Evolutionary conservation across 2,797 vertebrate species (phyloP), one percentile per base, ranked within the genome.

Genomic region (Pelobates cultripes): DNA sequence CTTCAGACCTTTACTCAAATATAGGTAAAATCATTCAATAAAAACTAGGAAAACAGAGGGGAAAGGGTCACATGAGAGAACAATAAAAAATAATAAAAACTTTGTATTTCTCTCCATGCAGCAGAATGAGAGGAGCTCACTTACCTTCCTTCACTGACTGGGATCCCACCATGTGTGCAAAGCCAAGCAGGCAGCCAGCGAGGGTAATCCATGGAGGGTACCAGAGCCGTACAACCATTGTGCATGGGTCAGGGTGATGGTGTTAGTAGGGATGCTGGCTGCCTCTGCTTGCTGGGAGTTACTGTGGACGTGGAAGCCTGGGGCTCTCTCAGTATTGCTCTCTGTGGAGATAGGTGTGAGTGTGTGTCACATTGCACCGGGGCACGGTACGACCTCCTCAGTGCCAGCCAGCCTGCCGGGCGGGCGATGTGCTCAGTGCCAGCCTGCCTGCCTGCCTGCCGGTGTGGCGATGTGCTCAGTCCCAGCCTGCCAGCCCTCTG

Each of bases 111-210:
- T 57, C 9, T 57, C 55, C 10, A 4, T 2, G 8, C 9, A 12
- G 4, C 13, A 57, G 47, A 57, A 57, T 15, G 55, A 14, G 55
- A 12, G 55, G 55, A 57, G 14, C 1, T 28, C 28, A 75, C 96
- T 98, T 94, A 98, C 98, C 98, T 97, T 98, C 97, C 93, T 97
- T 97, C 17, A 95, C 94, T 91, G 96, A 96, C 91, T 98, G 98
- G 84, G 97, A 95, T 86, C 94, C 92, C 90, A 94, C 97, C 87
- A 91, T 90, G 91, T 90, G 92, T 88, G 94, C 90, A 85, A 89
- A 93, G 82, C 93, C 93, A 89, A 94, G 94, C 81, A 97, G 86
- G 92, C 93, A 93, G 88, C 95, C 94, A 92, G 91, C 95, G 85
- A 96, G 88, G 86, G 95, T 95, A 96, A 97, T 98, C 97, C 97